Base-by-base conservation (phyloP, 2,888 invertebrate genomes). In the Ophioninae sp. region DNA sequence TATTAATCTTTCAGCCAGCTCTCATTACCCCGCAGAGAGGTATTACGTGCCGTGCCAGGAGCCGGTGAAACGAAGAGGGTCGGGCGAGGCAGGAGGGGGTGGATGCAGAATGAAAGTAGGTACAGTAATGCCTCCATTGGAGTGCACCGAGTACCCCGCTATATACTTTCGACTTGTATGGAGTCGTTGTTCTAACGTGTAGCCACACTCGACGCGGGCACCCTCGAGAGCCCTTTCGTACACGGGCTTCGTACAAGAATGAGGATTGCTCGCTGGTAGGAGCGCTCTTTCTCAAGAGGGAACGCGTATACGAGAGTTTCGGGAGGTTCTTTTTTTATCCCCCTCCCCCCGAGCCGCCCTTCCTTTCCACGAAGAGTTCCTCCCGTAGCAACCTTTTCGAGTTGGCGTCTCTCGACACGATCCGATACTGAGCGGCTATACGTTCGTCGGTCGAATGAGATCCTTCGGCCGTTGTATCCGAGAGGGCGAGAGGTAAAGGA, bases 171-270 rank as follows among this genome's bases (percentile, higher is more conserved):
- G 82, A 80, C 85, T 84, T 86, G 87, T 88, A 87, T 86, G 86
- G 86, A 87, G 87, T 86, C 88, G 86, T 89, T 89, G 89, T 89
- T 89, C 87, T 85, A 87, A 87, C 86, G 87, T 76, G 76, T 79
- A 82, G 82, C 79, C 79, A 73, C 73, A 76, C 73, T 83, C 79
- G 78, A 82, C 75, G 79, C 76, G 71, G 79, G 73, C 65, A 74
- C 73, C 75, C 81, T 83, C 85, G 79, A 86, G 83, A 63, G 81
- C 79, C 79, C 84, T 79, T 79, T 63, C 71, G 80, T 82, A 74
- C 79, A 80, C 74, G 83, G 67, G 78, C 82, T n/a, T n/a, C n/a
- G n/a, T n/a, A n/a, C n/a, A 77, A 79, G 72, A 78, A 75, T 64
- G 82, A 76, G 79, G 78, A 75, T 80, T 85, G 64, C 71, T 63